A percentile compares a stretch with the other conserved stretches of the same genome.
These are phyloP conservation scores for Macrosoma leucophasiata DNA, from an alignment of 2,888 invertebrate species.

Conservation along the genomic window DNA sequence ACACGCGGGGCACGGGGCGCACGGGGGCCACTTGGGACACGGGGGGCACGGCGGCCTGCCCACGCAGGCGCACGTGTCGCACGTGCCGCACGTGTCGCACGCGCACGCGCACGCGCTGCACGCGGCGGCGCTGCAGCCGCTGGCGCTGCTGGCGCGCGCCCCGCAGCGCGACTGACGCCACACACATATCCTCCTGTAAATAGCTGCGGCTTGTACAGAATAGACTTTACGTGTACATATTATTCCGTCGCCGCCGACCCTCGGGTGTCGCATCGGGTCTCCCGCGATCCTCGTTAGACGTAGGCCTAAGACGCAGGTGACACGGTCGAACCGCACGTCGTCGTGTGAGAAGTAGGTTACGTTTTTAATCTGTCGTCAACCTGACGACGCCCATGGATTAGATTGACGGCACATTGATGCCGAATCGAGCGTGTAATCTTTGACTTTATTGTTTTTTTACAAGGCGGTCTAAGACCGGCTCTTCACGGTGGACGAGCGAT, in stretches of 20 bases:
- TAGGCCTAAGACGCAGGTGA: no score
- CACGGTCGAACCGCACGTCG: constrained; percentile 2
- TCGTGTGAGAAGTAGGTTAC: constrained; percentile 8
- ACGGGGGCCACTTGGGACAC: constrained; percentile 28
- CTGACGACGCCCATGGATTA: constrained; percentile 12
- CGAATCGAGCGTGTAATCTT: no score
- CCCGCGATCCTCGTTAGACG: constrained; percentile 15
- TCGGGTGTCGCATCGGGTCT: constrained; percentile 18
- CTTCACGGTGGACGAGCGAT: no score
- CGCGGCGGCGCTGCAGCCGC: constrained; percentile 42
- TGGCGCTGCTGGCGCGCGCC: constrained; percentile 55
- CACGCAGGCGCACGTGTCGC: constrained; percentile 48
- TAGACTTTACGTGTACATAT: constrained; percentile 27
- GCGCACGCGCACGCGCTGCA: constrained; percentile 74
- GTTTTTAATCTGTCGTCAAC: constrained; percentile 10
- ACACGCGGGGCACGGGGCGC: constrained; percentile 56
- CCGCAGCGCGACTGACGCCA: constrained; percentile 49
- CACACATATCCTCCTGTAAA: constrained; percentile 40
- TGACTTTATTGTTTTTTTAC: constrained; percentile 8
- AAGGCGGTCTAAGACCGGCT: no score
- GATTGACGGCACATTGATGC: no score
- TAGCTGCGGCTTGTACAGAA: constrained; percentile 26
- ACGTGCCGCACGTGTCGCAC: constrained; percentile 69
- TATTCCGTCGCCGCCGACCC: constrained; percentile 19
- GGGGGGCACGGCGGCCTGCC: constrained; percentile 75